Evolutionary conservation across 2,113 vertebrate species (phyloP), one percentile per base, ranked within the genome.

Genomic region (Lucifuga dentata): DNA sequence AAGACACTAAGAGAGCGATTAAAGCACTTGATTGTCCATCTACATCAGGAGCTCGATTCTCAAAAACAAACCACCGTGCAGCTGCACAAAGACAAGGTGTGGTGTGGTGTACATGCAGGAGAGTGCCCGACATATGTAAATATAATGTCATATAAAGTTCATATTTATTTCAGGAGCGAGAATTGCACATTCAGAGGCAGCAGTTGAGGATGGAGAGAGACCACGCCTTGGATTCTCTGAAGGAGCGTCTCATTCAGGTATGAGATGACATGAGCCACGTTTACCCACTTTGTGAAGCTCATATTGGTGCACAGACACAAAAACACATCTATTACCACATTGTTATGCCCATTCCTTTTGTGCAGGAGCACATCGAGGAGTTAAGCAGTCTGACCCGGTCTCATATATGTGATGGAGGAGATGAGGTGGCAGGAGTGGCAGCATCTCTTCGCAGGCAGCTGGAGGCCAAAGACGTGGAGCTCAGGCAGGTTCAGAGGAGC

Each of bases 331-430:
- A 5, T 16, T 23, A 10, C 8, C 11, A 5, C 6, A 1, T n/a
- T 35, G 2, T 17, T 21, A 15, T 43, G 15, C n/a, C n/a, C 38
- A 4, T 2, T 40, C 15, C 16, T 8, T 39, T 26, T 51, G 19
- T 75, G 3, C 78, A 95, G 94, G 93, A 94, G 46, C 93, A 94
- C 80, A 76, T 93, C 4, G 86, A 93, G 59, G 93, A 94, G 84
- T 59, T 94, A 51, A 89, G 91, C 53, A 65, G 81, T 43, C 55
- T 93, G 73, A 90, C 76, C 68, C 63, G 81, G 55, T 40, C 63
- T 43, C 84, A 67, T 35, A 5, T 74, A 51, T 66, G 48, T 36
- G 84, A 84, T 3, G 76, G 64, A 39, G 83, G 56, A 12, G 62
- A 24, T 0, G 86, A 76, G 8, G 65, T 21, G 5, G 85, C 76